Evolutionary conservation across 2,888 invertebrate species (phyloP), one percentile per base, ranked within the genome.

Genomic region (Spodoptera littoralis): DNA sequence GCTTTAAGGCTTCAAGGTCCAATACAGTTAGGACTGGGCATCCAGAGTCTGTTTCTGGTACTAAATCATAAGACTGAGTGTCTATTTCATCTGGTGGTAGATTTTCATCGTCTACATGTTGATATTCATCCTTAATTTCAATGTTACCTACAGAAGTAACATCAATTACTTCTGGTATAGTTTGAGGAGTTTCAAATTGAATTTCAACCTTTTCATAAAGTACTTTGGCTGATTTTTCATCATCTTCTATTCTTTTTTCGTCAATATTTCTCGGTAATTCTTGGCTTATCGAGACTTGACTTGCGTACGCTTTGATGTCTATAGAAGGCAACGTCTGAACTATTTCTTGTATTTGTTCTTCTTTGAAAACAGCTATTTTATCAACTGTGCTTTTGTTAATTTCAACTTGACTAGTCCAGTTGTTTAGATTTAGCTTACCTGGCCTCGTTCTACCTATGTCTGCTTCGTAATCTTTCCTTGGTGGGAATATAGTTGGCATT

Each of bases 401-500:
- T 54, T 73, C 62, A 12, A 70, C 54, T 43, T 74, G 69, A 27
- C 48, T 54, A 36, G 53, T 73, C 74, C 73, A 68, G 5, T 11
- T 36, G n/a, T 73, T 61, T 8, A 73, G 13, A n/a, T 68, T 57
- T 1, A 73, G 61, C 42, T 73, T 73, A 0, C 69, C 74, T 9
- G 70, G 70, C 18, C 61, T 74, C 1, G 47, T 59, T 66, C 48
- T 73, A 46, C 73, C 72, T 5, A 76, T 65, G 27, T 70, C 52
- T n/a, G 52, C 54, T 58, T 76, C 73, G 22, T 76, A 75, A 6
- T 65, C 45, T 0, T 12, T 24, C 53, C 53, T 68, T 9, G 44
- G 11, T 0, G 74, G 69, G 3, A 73, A 11, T 0, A 68, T 70
- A 4, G 30, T 56, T 4, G 70, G 70, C 74, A 70, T 52, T 13